Percentiles rank a stretch among this genome's conserved stretches.
phyloP scores from a whole-genome alignment of 2,888 invertebrate genomes.

The Caenorhabditis imperialis region DNA sequence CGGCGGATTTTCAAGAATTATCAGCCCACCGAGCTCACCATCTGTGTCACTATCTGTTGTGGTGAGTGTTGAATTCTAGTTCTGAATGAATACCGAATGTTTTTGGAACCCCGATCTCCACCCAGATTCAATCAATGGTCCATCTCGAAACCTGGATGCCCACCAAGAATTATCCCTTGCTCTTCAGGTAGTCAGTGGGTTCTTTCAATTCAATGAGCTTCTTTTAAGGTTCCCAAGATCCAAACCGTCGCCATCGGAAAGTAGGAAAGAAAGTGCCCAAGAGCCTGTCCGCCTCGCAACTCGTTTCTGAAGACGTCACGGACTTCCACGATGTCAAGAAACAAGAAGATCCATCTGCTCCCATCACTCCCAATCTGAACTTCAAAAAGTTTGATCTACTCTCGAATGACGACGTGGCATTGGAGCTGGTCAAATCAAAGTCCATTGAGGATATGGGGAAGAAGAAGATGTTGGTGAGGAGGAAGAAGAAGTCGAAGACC shows the following conservation, averaged over 20 bases:
- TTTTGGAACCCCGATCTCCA: constrained; percentile 24
- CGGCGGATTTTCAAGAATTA: constrained; percentile 31
- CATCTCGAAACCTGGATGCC: constrained; percentile 23
- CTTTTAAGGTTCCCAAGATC: constrained; percentile 6
- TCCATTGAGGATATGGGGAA: constrained; percentile 1
- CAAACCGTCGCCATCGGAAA: not conserved
- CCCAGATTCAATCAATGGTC: constrained; percentile 30
- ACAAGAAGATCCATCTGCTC: no score
- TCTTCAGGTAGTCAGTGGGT: constrained; percentile 20
- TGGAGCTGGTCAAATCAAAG: not conserved
- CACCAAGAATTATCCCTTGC: constrained; percentile 28
- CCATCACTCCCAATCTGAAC: not conserved
- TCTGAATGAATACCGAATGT: not conserved
- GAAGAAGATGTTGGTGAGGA: constrained; percentile 1
- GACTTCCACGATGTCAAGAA: not conserved
- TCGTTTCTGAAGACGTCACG: constrained; percentile 13
- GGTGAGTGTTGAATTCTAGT: constrained; percentile 16
- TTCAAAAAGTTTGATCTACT: constrained; percentile 17
- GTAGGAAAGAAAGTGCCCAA: not conserved
- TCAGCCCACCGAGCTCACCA: constrained; percentile 35
- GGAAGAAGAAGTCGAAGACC: constrained; percentile 9
- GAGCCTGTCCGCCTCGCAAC: no score
- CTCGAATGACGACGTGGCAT: constrained; percentile 23
- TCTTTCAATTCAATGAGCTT: no score
- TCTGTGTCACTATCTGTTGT: constrained; percentile 40